Base-by-base conservation (phyloP, 2,888 invertebrate genomes). In the Drosophila pseudotalamancana region DNA sequence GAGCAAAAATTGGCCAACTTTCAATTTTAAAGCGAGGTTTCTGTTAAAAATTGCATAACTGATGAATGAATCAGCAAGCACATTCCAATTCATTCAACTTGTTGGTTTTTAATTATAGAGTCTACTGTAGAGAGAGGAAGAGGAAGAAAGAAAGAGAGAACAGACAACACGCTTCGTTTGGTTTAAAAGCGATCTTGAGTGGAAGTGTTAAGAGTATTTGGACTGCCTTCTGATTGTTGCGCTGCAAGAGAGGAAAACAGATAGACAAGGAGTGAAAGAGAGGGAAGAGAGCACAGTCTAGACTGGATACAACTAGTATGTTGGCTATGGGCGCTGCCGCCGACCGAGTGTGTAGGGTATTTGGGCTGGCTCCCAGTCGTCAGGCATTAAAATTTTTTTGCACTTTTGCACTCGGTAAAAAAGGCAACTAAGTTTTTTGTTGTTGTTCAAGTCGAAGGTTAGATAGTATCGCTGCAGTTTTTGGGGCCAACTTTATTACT, bases 401-500 rank as follows among this genome's bases (percentile, higher is more conserved):
- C 77, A 84, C 61, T 85, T 82, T 82, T 63, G 65, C 83, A 82
- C 72, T 63, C 76, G 72, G 78, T 78, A 78, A 84, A 84, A 74
- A 66, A 48, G 40, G 23, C 40, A 42, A 42, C 16, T 11, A 14
- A 6, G 14, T 16, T 42, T 34, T 34, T 40, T 45, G 43, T 50
- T 25, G 64, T 53, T 37, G 35, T 75, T 77, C 86, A 87, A 85
- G 83, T 88, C 86, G 88, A 85, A 85, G 85, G 85, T 88, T 87
- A 72, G 50, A 87, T 85, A 72, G 67, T 72, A 85, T 87, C 68
- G 79, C 50, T 59, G 48, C 56, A 56, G 48, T 46, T 56, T 54
- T 57, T 25, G 19, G 39, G 51, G 35, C 23, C 53, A 37, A 32
- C 34, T n/a, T 35, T 55, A 18, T 19, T 19, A 39, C 37, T 45